Evolutionary conservation across 2,888 invertebrate species (phyloP), one percentile per base, ranked within the genome.

Genomic region (Ommatoiulus sabulosus): DNA sequence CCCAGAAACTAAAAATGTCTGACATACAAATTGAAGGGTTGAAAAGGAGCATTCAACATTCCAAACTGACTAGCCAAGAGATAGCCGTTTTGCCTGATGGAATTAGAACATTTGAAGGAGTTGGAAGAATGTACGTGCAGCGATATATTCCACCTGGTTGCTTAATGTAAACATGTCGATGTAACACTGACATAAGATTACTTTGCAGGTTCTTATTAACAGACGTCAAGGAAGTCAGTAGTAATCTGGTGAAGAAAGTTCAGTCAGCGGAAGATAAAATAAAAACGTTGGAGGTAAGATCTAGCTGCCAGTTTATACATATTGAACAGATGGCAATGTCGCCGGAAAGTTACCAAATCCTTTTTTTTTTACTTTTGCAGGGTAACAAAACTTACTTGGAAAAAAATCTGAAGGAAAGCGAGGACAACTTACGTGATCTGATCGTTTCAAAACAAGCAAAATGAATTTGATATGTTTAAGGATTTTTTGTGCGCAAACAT

Each of bases 401-500:
- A 92, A 95, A 95, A 91, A 97, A 94, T 92, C 93, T 97, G 90
- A 96, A 96, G 92, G 97, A 97, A 92, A 96, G 96, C 91, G 96
- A 97, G 93, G 95, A 97, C 92, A 96, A 96, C 92, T 94, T 97
- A 86, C 93, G 97, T 91, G 97, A 97, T 94, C 95, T 97, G 94
- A 92, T 93, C 0, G 43, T 87, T 44, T 44, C 88, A 44, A 89
- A 89, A 84, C 89, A 89, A 84, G 88, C 84, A 35, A 89, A 89
- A 88, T 89, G 87, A 89, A n/a, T 63, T 63, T 12, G 0, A 17
- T 57, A 15, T 17, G 57, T 6, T 63, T 20, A 15, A 6, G 2
- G 20, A 63, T 52, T 63, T 4, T 20, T 63, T 20, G 5, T 20
- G n/a, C 20, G 4, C n/a, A 4, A 20, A 20, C 63, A 20, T 63